These are phyloP conservation scores for Morone saxatilis DNA, from an alignment of 2,113 vertebrate species.

Conservation along the genomic window DNA sequence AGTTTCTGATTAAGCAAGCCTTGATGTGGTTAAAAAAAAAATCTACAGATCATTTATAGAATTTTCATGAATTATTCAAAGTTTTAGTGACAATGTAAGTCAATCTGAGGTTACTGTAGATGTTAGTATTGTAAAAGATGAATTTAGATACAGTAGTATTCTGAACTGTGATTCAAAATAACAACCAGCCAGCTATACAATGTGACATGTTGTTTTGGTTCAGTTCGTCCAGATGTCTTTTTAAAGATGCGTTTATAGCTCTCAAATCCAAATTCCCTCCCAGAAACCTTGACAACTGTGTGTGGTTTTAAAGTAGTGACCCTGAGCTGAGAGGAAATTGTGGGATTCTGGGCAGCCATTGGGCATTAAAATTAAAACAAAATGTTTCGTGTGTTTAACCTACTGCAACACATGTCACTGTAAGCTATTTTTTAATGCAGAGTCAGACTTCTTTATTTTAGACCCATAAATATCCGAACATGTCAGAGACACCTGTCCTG, in stretches of 20 bases:
- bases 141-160: no score
- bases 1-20: no score
- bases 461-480: background rate
- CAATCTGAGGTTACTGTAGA: no score
- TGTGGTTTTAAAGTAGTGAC: background rate
- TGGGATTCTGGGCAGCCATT: background rate
- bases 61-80: no score
- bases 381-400: background rate
- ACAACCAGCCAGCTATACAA: no score
- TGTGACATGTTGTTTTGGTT: background rate
- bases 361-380: background rate
- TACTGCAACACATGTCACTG: background rate
- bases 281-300: background rate
- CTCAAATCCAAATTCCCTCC: background rate
- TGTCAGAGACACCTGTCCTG: slow-evolving; percentile 15
- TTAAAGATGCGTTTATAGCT: background rate
- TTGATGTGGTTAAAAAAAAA: no score
- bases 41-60: no score
- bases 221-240: background rate
- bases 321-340: background rate
- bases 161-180: no score
- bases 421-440: background rate
- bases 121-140: no score
- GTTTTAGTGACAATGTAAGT: no score
- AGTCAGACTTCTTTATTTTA: background rate